phyloP scores from a whole-genome alignment of 2,113 vertebrate species.

The Malurus melanocephalus region DNA sequence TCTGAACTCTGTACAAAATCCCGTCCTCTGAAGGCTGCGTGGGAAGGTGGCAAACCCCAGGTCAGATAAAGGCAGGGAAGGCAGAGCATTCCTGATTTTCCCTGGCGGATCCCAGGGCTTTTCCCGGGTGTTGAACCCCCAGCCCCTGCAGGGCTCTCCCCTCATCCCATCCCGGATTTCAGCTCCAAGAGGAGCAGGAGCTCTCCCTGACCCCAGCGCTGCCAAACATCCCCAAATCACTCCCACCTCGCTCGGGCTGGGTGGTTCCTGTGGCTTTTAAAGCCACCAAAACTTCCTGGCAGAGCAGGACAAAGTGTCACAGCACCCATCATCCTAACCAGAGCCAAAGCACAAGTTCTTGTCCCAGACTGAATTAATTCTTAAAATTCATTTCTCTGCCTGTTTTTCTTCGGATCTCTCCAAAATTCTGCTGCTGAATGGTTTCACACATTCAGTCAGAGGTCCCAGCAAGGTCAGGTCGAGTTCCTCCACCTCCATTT shows the following conservation, averaged over 20 bases:
- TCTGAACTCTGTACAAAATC: background rate
- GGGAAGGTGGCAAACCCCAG: background rate
- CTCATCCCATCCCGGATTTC: accelerated
- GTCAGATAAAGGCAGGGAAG: background rate
- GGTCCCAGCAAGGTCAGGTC: background rate
- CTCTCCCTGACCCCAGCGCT: background rate
- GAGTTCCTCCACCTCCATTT: background rate
- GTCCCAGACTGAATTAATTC: background rate
- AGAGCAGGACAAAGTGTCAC: background rate
- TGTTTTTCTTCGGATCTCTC: background rate
- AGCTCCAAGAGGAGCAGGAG: background rate
- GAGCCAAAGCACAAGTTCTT: slow-evolving; percentile 9
- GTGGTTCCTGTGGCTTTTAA: background rate
- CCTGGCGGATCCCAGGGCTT: background rate
- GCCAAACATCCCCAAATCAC: background rate
- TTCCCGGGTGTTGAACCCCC: accelerated
- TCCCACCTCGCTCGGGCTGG: background rate
- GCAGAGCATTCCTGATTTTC: background rate
- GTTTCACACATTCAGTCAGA: background rate
- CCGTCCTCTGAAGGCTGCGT: no score
- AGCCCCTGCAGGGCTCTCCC: background rate
- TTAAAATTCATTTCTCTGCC: background rate
- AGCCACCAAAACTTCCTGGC: slow-evolving; percentile 18
- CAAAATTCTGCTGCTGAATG: background rate
- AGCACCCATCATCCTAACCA: background rate